Conservation (phyloP, 1,140 invertebrate species). For the Lerema accius region DNA sequence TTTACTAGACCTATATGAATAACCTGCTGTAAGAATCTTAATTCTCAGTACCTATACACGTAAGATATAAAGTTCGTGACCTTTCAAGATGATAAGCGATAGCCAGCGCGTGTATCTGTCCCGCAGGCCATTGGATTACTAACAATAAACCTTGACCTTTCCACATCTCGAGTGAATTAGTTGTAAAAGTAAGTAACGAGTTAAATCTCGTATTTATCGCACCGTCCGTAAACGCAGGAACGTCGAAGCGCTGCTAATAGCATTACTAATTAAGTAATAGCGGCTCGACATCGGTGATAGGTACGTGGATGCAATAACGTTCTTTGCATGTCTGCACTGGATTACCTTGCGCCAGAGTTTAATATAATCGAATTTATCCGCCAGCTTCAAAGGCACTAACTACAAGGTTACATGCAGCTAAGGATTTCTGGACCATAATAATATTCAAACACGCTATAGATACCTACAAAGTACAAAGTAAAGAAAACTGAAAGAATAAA, state of each 20-base stretch:
- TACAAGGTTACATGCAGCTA: no score
- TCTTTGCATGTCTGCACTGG: neutral
- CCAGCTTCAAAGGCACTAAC: no score
- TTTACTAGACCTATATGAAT: no score
- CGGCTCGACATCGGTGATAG: neutral
- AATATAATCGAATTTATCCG: no score
- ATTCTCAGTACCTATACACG: no score
- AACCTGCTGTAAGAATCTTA: no score
- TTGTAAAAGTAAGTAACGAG: conserved; percentile 8
- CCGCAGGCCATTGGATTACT: neutral
- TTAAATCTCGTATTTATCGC: conserved; percentile 8
- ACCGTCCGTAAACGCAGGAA: neutral
- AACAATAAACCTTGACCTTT: conserved; percentile 14
- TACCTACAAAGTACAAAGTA: no score
- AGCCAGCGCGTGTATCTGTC: neutral
- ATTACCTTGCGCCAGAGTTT: neutral
- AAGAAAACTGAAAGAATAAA: no score
- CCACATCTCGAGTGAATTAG: conserved; percentile 3
- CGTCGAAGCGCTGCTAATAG: conserved; percentile 1
- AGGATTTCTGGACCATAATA: no score
- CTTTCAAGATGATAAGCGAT: neutral
- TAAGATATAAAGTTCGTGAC: conserved; percentile 3
- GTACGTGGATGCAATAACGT: conserved; percentile 1
- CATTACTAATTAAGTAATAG: conserved; percentile 5
- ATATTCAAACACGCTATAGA: no score